Conservation (phyloP, 2,113 vertebrate species). For the Phodopus roborovskii region DNA sequence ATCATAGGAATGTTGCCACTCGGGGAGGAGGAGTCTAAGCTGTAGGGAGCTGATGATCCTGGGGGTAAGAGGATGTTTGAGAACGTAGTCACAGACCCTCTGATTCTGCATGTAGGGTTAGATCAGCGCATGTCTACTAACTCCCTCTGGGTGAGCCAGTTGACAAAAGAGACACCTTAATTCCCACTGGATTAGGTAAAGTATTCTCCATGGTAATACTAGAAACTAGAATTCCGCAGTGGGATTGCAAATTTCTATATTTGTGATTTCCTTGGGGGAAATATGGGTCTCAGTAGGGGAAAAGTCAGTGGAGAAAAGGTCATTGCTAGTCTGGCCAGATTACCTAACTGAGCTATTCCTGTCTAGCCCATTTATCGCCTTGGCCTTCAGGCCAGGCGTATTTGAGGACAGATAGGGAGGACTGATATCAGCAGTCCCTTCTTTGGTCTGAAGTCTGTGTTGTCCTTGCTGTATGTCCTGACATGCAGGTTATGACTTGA, state of each 20-base stretch:
- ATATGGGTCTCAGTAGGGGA: conserved; percentile 31
- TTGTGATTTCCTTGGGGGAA: conserved; percentile 7
- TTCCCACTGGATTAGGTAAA: background rate
- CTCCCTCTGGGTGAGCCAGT: background rate
- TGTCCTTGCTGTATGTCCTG: background rate
- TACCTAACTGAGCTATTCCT: conserved; percentile 54
- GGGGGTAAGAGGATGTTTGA: background rate
- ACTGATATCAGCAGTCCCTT: background rate
- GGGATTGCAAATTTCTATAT: conserved; percentile 14
- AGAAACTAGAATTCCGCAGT: background rate
- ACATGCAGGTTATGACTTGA: conserved; percentile 44
- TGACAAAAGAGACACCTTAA: conserved; percentile 15
- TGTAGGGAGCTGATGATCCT: background rate
- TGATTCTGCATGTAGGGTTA: background rate
- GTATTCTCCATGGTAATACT: background rate
- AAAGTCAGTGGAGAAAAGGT: conserved; percentile 56
- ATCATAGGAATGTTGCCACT: background rate
- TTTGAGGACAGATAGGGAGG: background rate
- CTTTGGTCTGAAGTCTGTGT: background rate
- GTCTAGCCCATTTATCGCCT: conserved; percentile 6
- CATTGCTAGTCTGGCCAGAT: background rate
- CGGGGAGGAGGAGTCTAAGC: background rate
- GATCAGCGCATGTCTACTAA: background rate
- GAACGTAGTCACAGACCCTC: background rate
- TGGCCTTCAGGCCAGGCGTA: conserved; percentile 5